Evolutionary conservation across 2,888 invertebrate genomes (phyloP).

Genomic region (Suillia variegata): DNA sequence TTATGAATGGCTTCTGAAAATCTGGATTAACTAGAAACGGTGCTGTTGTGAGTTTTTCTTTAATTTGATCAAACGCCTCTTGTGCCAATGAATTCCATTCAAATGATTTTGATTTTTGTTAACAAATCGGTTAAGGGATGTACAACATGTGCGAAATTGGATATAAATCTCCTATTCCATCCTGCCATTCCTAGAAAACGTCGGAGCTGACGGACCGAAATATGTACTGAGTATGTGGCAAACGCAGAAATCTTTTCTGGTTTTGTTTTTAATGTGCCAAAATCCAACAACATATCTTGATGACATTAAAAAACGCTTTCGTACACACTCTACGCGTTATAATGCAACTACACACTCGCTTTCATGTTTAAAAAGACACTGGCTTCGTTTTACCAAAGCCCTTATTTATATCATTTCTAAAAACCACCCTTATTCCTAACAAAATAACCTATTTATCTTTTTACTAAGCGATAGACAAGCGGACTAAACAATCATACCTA

Average conservation of each 20-base stretch:
- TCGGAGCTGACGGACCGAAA: constrained; percentile 2
- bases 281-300: constrained; percentile 22
- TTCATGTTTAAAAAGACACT: too few species aligned
- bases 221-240: constrained; percentile 15
- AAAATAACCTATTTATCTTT: too few species aligned
- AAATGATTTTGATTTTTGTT: constrained; percentile 4
- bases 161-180: constrained; percentile 21
- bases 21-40: constrained; percentile 21
- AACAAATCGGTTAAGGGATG: constrained; percentile 20
- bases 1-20: constrained; percentile 19
- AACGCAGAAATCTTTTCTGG: constrained; percentile 17
- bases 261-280: constrained; percentile 16
- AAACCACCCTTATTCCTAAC: too few species aligned
- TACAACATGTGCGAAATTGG: constrained; percentile 7
- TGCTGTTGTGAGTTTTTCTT: not conserved
- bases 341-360: too few species aligned
- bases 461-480: too few species aligned
- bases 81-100: not conserved
- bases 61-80: constrained; percentile 1
- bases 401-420: too few species aligned
- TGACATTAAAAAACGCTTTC: too few species aligned
- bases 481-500: too few species aligned
- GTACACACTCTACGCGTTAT: too few species aligned
- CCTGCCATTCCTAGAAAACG: constrained; percentile 20
- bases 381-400: too few species aligned